phyloP scores from a whole-genome alignment of 2,797 vertebrate species.

The Tapera naevia region DNA sequence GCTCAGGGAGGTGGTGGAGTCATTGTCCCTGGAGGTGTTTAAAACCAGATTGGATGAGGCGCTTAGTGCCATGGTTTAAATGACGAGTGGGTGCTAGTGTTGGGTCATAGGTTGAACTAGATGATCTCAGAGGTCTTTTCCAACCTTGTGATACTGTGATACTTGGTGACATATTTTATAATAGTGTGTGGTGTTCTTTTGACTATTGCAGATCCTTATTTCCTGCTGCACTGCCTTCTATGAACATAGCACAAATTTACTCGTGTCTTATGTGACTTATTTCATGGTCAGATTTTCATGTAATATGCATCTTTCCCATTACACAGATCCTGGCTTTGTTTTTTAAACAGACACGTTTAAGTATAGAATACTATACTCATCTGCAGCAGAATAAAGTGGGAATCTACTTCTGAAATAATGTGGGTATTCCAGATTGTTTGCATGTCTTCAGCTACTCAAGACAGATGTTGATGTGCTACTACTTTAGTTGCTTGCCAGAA shows the following conservation, averaged over 20 bases:
- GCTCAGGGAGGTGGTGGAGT: no score
- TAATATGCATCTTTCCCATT: neutral
- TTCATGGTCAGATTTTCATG: neutral
- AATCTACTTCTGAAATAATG: constrained; percentile 20
- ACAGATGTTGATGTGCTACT: constrained; percentile 7
- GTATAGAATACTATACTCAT: neutral
- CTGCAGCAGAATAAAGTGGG: neutral
- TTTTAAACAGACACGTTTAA: neutral
- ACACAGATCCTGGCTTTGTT: neutral
- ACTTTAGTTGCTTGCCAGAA: neutral
- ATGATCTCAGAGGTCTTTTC: no score
- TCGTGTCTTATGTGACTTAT: neutral
- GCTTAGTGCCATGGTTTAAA: no score
- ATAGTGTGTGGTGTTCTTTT: neutral
- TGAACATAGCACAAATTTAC: neutral
- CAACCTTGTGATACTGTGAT: no score
- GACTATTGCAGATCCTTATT: neutral
- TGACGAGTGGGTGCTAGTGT: no score
- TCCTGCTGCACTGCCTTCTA: neutral
- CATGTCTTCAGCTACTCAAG: neutral
- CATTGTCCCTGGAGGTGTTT: no score
- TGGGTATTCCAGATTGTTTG: neutral
- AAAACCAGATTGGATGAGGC: no score
- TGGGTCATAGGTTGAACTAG: no score
- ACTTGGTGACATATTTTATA: neutral